Base-by-base conservation (phyloP, 2,888 invertebrate genomes). In the Agrotis exclamationis region DNA sequence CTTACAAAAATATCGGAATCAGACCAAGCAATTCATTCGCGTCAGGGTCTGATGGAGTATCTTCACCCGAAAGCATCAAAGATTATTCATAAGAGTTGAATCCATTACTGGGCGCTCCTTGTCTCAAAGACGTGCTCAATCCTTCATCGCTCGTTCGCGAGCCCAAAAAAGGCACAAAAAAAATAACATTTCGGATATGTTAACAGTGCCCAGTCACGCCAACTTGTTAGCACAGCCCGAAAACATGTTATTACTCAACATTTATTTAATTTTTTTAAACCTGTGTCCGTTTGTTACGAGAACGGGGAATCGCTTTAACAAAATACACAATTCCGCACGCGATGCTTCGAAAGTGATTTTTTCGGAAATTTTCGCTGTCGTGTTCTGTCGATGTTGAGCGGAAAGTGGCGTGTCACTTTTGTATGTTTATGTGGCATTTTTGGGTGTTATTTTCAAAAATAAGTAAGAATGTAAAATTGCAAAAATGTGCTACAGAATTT, bases 121-220 rank as follows among this genome's bases (percentile, higher is more conserved):
- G 89, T 90, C 90, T 87, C 85, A 82, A 85, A 76, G 84, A 84
- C 85, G 82, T 83, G 74, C 88, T 86, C 93, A 90, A 93, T 94
- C 93, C 90, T 93, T 94, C 94, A 93, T 91, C 93, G 88, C 85
- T 79, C 79, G 70, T 72, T 82, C 76, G 83, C 85, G 74, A 74
- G 77, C 71, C 82, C 82, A 84, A 85, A 86, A 85, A 87, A 78
- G 74, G 85, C 75, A 74, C 74, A 80, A 86, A 87, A 84, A 84
- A 88, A 87, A 86, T 86, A 86, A 89, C 85, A 88, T 86, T 86
- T 87, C 85, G 88, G 91, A 91, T 92, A 91, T 90, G 93, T 92
- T 95, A 94, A 95, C 94, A 93, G 94, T 88, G 91, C 87, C 79
- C 91, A 93, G 96, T 96, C 96, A 96, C 96, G 96, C 93, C 90